Conservation (phyloP, 2,888 invertebrate species). For the Polylopha cassiicola region DNA sequence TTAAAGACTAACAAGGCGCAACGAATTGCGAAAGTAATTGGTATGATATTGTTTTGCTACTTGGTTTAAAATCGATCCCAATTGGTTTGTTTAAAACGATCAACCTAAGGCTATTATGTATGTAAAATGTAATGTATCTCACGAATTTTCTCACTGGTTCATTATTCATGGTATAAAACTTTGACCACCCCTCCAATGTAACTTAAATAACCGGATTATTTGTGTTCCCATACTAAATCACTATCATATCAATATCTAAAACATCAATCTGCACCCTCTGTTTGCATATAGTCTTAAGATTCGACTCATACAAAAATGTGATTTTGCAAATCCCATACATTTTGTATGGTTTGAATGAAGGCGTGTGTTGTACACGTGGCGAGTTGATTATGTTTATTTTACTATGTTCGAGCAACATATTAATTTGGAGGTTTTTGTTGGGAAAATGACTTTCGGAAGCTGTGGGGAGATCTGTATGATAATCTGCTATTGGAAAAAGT, state of each 20-base stretch:
- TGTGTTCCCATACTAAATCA: slow-evolving; percentile 69
- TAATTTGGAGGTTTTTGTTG: slow-evolving; percentile 70
- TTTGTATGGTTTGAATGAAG: slow-evolving; percentile 47
- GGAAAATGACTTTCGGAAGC: slow-evolving; percentile 64
- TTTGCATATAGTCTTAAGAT: slow-evolving; percentile 64
- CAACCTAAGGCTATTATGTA: no score
- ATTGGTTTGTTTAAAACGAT: no score
- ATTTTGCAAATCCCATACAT: slow-evolving; percentile 68
- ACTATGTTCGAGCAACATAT: slow-evolving; percentile 75
- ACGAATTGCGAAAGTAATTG: no score
- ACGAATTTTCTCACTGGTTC: no score
- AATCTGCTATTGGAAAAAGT: no score
- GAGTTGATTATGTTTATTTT: slow-evolving; percentile 71
- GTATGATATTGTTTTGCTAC: no score
- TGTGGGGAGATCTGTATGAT: slow-evolving; percentile 30
- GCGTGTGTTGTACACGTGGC: slow-evolving; percentile 65
- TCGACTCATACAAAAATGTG: slow-evolving; percentile 62
- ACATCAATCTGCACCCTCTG: slow-evolving; percentile 68
- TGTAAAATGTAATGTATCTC: no score
- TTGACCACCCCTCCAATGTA: slow-evolving; percentile 10
- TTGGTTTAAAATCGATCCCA: no score
- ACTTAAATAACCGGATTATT: slow-evolving; percentile 46
- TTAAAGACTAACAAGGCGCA: no score
- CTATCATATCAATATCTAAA: slow-evolving; percentile 72
- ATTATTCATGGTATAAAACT: no score